Base-by-base conservation (phyloP, 2,113 vertebrate species). In the Menidia beryllina region DNA sequence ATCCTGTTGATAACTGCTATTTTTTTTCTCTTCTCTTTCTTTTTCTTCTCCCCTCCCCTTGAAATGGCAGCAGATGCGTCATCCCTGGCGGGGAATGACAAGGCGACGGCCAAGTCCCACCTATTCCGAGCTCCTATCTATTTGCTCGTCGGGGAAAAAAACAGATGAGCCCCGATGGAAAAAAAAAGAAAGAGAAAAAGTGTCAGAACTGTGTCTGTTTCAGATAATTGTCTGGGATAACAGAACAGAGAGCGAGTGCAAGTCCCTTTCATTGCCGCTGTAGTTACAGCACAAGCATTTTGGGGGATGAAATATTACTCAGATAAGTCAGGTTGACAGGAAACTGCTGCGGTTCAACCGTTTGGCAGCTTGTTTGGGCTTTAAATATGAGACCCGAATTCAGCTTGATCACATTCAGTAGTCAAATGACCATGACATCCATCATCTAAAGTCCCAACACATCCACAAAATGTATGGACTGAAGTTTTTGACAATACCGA, bases 1-100 rank as follows among this genome's bases (percentile, higher is more conserved):
- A 88, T 93, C 92, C 92, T 93, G 91, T 93, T 91, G 83, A 90
- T 80, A 81, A 83, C 77, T 48, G 62, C 21, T 67, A 23, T 59
- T 41, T 34, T 12, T 24, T 19, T 20, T 24, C 15, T 20, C 1
- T 41, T 10, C 21, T 36, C 23, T 20, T 7, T 12, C n/a, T n/a
- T 4, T 4, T 25, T 24, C 10, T 21, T 19, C 20, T 62, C 45
- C 34, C 65, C 68, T 57, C 68, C 56, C 26, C 47, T 60, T 19
- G 50, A 82, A 65, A 69, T 76, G 68, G 74, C 81, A 72, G 80
- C 72, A 81, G 77, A 79, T 77, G 78, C 66, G 59, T 79, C 82
- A 74, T 67, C 56, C n/a, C 24, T 58, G 72, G 65, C 50, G 19
- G 59, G 59, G 65, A 75, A 60, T 48, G 75, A 83, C 76, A 61